phyloP scores from a whole-genome alignment of 2,797 vertebrate species.

The Champsocephalus esox region DNA sequence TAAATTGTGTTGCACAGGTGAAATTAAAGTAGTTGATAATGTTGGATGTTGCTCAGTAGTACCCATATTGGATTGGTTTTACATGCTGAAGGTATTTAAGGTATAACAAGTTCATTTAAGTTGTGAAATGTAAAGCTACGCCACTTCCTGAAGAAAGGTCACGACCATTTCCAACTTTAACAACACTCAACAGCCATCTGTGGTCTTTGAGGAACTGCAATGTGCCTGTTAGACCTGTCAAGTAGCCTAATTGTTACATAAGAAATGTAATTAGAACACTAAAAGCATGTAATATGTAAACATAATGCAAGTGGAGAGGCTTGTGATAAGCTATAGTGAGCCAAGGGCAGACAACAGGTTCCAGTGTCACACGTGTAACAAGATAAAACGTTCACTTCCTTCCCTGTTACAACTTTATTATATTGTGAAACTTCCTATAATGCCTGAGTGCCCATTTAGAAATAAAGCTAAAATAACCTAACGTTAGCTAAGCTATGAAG shows the following conservation, averaged over 20 bases:
- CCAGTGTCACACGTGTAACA: conserved; percentile 25
- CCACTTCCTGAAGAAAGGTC: conserved; percentile 28
- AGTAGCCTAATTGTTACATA: background rate
- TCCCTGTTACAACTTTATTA: background rate
- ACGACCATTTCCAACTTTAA: background rate
- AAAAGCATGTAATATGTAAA: background rate
- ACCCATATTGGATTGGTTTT: background rate
- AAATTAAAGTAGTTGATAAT: background rate
- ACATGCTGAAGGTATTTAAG: background rate
- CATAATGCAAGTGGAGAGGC: fast-evolving
- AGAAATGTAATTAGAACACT: background rate
- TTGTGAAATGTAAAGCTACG: too few relatives aligned
- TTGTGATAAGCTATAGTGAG: background rate
- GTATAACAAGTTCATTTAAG: background rate
- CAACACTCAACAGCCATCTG: background rate
- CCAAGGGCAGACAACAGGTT: background rate
- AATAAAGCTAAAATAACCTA: background rate
- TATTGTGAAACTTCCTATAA: conserved; percentile 43
- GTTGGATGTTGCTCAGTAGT: background rate
- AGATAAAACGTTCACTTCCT: conserved; percentile 37
- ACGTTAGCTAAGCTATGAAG: background rate
- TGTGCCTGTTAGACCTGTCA: background rate
- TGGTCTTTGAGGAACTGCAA: background rate
- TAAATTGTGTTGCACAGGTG: background rate
- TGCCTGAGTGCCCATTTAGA: fast-evolving